Conservation (phyloP, 2,113 vertebrate genomes). For the Spilogale gracilis region DNA sequence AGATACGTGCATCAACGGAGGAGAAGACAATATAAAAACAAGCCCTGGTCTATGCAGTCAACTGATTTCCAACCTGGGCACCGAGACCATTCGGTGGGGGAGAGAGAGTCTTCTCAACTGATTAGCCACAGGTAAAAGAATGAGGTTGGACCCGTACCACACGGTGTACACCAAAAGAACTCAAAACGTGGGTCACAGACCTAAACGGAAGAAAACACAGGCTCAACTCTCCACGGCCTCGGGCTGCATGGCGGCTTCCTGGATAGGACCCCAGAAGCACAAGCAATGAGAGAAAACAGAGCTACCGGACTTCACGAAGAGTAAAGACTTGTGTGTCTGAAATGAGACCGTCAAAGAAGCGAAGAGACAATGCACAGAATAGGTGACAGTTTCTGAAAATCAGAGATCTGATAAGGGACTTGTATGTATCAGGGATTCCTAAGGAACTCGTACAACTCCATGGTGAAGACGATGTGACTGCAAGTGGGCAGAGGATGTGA, state of each 20-base stretch:
- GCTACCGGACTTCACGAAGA: not conserved
- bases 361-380: not conserved
- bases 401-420: not conserved
- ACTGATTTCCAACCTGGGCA: not conserved
- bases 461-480: not conserved
- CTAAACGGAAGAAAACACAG: not conserved
- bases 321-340: constrained; percentile 15
- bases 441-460: not conserved
- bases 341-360: not conserved
- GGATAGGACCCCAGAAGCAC: not conserved
- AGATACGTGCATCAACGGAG: not conserved
- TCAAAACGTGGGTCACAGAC: not conserved
- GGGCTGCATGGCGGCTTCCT: not conserved
- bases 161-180: not conserved
- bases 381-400: not conserved
- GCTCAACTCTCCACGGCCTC: not conserved
- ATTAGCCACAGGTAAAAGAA: not conserved
- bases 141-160: not conserved
- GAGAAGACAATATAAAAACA: not conserved
- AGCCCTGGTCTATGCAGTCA: not conserved
- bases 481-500: not conserved
- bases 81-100: not conserved
- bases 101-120: not conserved
- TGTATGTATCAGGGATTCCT: not conserved
- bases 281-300: not conserved